A percentile compares a stretch with the other conserved stretches of the same genome.
These are phyloP conservation scores for Rynchops niger DNA, from an alignment of 2,113 vertebrate genomes.

Conservation along the genomic window DNA sequence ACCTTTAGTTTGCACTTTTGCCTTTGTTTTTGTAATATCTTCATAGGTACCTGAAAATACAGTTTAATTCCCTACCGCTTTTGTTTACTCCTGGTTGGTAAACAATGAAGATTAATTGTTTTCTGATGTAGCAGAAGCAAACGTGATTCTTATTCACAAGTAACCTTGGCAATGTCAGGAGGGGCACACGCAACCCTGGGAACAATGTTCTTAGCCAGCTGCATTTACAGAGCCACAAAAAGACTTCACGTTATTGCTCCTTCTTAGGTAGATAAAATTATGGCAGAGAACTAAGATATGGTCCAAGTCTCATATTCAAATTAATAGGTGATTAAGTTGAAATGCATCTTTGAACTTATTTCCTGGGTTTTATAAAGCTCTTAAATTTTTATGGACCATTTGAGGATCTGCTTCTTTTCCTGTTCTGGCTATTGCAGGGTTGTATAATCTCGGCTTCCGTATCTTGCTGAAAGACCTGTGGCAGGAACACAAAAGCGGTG, in stretches of 20 bases:
- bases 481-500: background rate
- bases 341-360: background rate
- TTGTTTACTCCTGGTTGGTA: conserved; percentile 33
- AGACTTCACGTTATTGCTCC: background rate
- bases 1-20: background rate
- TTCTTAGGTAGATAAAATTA: background rate
- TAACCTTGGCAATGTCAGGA: conserved; percentile 33
- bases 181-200: background rate
- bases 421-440: background rate
- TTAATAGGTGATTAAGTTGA: background rate
- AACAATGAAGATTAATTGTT: conserved; percentile 59
- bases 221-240: background rate
- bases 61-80: conserved; percentile 4
- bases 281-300: background rate
- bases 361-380: background rate
- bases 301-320: background rate
- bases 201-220: conserved; percentile 2
- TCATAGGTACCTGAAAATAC: background rate
- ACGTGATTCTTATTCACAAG: conserved; percentile 24
- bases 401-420: background rate
- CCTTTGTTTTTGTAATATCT: background rate
- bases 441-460: background rate
- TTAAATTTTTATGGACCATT: background rate
- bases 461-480: background rate
- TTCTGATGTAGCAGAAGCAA: conserved; percentile 45